These are phyloP conservation scores for Numenius phaeopus DNA, from an alignment of 2,797 vertebrate genomes.

Conservation along the genomic window DNA sequence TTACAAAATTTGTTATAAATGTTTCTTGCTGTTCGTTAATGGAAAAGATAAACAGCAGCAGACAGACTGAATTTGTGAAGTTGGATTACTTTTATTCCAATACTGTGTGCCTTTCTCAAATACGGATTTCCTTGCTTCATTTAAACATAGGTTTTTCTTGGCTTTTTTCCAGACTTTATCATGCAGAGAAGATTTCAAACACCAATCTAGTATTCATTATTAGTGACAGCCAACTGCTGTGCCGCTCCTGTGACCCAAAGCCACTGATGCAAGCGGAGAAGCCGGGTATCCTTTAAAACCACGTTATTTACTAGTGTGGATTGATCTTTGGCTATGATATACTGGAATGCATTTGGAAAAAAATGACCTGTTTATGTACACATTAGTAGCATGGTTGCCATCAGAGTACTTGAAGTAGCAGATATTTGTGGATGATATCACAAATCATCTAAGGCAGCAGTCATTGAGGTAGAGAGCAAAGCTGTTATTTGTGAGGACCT, in stretches of 20 bases:
- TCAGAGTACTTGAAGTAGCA: neutral
- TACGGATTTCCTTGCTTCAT: neutral
- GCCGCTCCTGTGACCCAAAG: conserved; percentile 91
- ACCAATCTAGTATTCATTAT: conserved; percentile 98
- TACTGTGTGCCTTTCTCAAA: neutral
- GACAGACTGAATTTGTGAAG: neutral
- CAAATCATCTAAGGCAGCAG: neutral
- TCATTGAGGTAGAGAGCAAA: neutral
- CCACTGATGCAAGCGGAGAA: conserved; percentile 95
- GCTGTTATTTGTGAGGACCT: neutral
- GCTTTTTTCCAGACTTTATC: conserved; percentile 88
- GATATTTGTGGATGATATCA: neutral
- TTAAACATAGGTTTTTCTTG: neutral
- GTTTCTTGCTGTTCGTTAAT: neutral
- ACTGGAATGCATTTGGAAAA: neutral
- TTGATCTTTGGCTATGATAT: conserved; percentile 29
- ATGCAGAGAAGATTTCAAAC: conserved; percentile 94
- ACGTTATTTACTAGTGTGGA: conserved; percentile 54
- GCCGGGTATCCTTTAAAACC: conserved; percentile 94
- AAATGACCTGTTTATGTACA: neutral
- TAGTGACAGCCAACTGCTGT: conserved; percentile 92
- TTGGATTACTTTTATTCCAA: neutral
- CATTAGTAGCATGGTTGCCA: neutral
- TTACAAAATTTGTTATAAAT: neutral
- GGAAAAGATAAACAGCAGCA: neutral